These are phyloP conservation scores for Pilophorus perplexus DNA, from an alignment of 2,888 invertebrate species.

Conservation along the genomic window DNA sequence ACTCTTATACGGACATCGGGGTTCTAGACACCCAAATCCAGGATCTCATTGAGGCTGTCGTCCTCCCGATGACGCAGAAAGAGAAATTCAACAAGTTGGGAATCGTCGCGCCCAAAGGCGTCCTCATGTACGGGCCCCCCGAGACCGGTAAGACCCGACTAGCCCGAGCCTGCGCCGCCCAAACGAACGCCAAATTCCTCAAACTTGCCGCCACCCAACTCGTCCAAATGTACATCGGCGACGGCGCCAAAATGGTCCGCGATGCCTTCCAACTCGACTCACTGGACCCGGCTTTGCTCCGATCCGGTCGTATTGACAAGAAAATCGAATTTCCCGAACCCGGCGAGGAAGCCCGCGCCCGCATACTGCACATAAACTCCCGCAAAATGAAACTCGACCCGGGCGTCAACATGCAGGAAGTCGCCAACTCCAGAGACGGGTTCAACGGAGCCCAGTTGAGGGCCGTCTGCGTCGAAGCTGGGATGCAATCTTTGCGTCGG, in stretches of 20 bases:
- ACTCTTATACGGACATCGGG: slow-evolving; percentile 99
- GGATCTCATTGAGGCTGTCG: slow-evolving; percentile 94
- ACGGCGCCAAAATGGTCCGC: slow-evolving; percentile 93
- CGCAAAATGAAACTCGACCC: slow-evolving; percentile 97
- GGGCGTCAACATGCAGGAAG: slow-evolving; percentile 88
- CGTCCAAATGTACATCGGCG: slow-evolving; percentile 99
- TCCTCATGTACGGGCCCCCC: slow-evolving; percentile 85
- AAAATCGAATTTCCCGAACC: slow-evolving; percentile 99
- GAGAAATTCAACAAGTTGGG: slow-evolving; percentile 96
- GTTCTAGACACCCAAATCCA: slow-evolving; percentile 99
- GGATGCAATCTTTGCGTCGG: slow-evolving; percentile 96
- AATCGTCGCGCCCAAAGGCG: slow-evolving; percentile 98
- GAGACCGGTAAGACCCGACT: slow-evolving; percentile 89
- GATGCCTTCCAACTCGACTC: slow-evolving; percentile 99
- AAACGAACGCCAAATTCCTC: slow-evolving; percentile 97
- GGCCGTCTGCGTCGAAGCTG: slow-evolving; percentile 98
- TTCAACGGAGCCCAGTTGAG: slow-evolving; percentile 99
- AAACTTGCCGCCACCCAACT: slow-evolving; percentile 98
- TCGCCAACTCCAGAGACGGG: slow-evolving; percentile 96
- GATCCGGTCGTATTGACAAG: slow-evolving; percentile 89
- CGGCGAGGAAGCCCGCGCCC: slow-evolving; percentile 95
- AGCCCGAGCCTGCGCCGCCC: slow-evolving; percentile 97
- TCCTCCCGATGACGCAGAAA: slow-evolving; percentile 98
- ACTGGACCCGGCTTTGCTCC: slow-evolving; percentile 91
- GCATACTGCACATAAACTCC: slow-evolving; percentile 98